Evolutionary conservation across 2,113 vertebrate species (phyloP), one percentile per base, ranked within the genome.

Genomic region (Microtus oregoni): DNA sequence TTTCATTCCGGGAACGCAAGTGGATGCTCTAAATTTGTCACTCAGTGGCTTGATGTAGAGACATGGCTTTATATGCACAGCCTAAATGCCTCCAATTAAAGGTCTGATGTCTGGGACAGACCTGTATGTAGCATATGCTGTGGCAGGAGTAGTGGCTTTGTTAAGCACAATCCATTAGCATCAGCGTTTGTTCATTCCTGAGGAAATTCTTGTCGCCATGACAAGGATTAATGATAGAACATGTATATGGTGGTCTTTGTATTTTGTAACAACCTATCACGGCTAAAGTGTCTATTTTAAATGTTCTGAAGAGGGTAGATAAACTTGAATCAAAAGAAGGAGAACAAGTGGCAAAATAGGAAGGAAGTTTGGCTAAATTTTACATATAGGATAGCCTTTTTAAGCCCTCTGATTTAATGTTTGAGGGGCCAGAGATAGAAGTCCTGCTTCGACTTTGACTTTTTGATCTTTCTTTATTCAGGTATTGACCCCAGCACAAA

Each of bases 401-500:
- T 38, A 79, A 94, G 61, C 8, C 73, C 93, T 79, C 78, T 92
- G 94, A 44, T 89, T 73, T 83, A 89, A 19, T 90, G 22, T 75
- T 52, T 61, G 22, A 32, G 35, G 50, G 30, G 2, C 22, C 41
- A 68, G 55, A 95, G 93, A 68, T 63, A 67, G 47, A 86, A 78
- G 95, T 77, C 47, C 67, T 93, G 65, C 17, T 96, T 95, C 96
- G 72, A 81, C 91, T 96, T 87, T 92, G 91, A 97, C 26, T 91
- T 98, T 95, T 98, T 96, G 72, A 98, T 90, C 55, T 90, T 97
- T 97, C 65, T 95, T 97, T 96, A 13, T 88, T 97, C 98, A 99
- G 99, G 99, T 99, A 86, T 98, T 99, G 97, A 99, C 99, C 30
- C 97, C 99, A 97, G 98, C 98, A 97, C 99, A 99, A 97, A 99